Evolutionary conservation across 2,113 vertebrate genomes (phyloP).

Genomic region (Hippocampus zosterae): DNA sequence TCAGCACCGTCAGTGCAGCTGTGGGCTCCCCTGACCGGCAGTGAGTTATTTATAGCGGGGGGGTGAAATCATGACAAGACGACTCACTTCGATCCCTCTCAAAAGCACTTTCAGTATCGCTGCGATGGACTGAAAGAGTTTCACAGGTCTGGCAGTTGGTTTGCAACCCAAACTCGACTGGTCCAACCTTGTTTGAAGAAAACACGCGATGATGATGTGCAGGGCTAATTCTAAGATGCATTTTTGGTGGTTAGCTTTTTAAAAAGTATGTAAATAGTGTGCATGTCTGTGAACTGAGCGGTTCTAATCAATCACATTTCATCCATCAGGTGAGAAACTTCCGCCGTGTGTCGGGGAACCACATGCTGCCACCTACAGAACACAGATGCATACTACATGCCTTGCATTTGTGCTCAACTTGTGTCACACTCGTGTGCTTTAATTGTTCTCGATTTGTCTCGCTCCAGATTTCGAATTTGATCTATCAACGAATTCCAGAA

Average conservation of each 20-base stretch:
- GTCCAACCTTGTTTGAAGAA: conserved; percentile 35
- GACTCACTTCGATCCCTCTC: conserved; percentile 58
- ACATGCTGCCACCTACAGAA: neutral
- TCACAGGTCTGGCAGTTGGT: conserved; percentile 23
- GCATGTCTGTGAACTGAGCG: neutral
- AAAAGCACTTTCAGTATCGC: conserved; percentile 71
- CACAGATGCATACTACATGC: neutral
- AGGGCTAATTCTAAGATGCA: conserved; percentile 66
- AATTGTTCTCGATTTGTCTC: no score
- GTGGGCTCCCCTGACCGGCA: conserved; percentile 30
- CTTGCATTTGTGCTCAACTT: no score
- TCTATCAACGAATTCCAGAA: no score
- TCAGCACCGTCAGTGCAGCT: conserved; percentile 13
- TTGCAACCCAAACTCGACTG: conserved; percentile 30
- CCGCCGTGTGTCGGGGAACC: no score
- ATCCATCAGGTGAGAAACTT: neutral
- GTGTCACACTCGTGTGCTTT: no score
- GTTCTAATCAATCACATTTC: neutral
- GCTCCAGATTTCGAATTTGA: no score
- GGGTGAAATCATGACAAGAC: conserved; percentile 61
- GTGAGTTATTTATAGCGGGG: conserved; percentile 68
- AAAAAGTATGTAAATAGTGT: conserved; percentile 8
- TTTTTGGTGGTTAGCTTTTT: conserved; percentile 64
- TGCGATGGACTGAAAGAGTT: conserved; percentile 26
- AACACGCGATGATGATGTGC: conserved; percentile 47